Evolutionary conservation across 2,888 invertebrate genomes (phyloP).

Genomic region (Stenoptilia bipunctidactyla): DNA sequence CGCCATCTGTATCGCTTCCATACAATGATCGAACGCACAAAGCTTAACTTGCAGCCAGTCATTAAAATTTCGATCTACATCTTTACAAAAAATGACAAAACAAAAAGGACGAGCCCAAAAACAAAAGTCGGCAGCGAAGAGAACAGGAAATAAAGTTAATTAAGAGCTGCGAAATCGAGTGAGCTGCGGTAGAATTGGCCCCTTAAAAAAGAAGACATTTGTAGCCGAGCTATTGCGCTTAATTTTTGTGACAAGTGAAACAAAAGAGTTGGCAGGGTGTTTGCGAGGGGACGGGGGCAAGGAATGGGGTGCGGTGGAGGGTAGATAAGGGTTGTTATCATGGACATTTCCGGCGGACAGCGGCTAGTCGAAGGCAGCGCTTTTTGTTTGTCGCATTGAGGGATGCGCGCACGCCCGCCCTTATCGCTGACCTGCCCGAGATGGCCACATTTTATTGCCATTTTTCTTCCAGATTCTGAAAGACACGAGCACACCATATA

Average conservation of each 20-base stretch:
- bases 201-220: slow-evolving; percentile 68
- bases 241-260: slow-evolving; percentile 72
- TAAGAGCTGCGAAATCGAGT: slow-evolving; percentile 71
- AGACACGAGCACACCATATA: too few relatives aligned
- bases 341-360: slow-evolving; percentile 53
- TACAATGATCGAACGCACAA: slow-evolving; percentile 34
- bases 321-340: slow-evolving; percentile 65
- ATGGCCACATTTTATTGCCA: too few relatives aligned
- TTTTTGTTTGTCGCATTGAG: slow-evolving; percentile 66
- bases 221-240: slow-evolving; percentile 68
- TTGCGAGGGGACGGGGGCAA: slow-evolving; percentile 26
- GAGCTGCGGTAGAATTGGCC: slow-evolving; percentile 70
- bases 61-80: slow-evolving; percentile 70
- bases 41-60: slow-evolving; percentile 51
- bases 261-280: slow-evolving; percentile 64
- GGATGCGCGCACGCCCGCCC: slow-evolving; percentile 61
- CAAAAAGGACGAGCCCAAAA: slow-evolving; percentile 57
- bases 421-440: slow-evolving; percentile 32
- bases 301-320: slow-evolving; percentile 24
- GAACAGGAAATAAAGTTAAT: slow-evolving; percentile 72
- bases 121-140: slow-evolving; percentile 63
- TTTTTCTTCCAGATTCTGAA: too few relatives aligned
- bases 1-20: slow-evolving; percentile 25
- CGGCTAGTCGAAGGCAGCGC: slow-evolving; percentile 65
- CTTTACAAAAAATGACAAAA: slow-evolving; percentile 68